Conservation (phyloP, 2,113 vertebrate species). For the Aspidoscelis tigris region DNA sequence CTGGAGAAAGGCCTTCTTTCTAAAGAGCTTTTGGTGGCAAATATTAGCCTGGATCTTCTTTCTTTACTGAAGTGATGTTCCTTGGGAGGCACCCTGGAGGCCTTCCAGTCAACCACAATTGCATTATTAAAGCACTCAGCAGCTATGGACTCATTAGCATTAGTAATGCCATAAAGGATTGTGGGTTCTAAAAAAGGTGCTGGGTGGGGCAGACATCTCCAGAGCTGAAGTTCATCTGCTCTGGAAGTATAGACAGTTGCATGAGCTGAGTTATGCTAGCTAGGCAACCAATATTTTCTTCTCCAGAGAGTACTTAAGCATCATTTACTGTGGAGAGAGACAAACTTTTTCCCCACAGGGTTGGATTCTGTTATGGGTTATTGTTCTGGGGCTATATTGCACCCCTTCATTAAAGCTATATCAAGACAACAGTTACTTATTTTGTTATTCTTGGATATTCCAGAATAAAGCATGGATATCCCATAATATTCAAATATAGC, state of each 20-base stretch:
- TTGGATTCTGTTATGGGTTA: too few relatives aligned
- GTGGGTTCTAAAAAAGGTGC: neutral
- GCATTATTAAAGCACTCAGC: conserved; percentile 35
- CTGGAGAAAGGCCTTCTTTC: too few relatives aligned
- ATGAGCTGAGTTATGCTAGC: neutral
- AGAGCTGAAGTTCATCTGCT: neutral
- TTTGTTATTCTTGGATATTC: too few relatives aligned
- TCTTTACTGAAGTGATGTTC: neutral
- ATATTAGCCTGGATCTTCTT: neutral
- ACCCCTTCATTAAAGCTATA: too few relatives aligned
- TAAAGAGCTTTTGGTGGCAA: neutral
- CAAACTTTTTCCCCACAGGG: too few relatives aligned
- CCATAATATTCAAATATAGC: too few relatives aligned
- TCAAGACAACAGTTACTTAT: too few relatives aligned
- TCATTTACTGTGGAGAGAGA: neutral
- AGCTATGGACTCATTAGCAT: conserved; percentile 18
- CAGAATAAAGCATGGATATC: too few relatives aligned
- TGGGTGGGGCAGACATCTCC: neutral
- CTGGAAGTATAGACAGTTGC: too few relatives aligned
- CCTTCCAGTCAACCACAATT: conserved; percentile 23
- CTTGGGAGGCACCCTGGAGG: conserved; percentile 18
- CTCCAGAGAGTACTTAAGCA: neutral
- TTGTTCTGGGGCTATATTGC: too few relatives aligned
- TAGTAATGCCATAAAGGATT: conserved; percentile 16
- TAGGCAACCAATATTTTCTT: neutral